Conservation (phyloP, 2,888 invertebrate genomes). For the Drosophila crucigera region DNA sequence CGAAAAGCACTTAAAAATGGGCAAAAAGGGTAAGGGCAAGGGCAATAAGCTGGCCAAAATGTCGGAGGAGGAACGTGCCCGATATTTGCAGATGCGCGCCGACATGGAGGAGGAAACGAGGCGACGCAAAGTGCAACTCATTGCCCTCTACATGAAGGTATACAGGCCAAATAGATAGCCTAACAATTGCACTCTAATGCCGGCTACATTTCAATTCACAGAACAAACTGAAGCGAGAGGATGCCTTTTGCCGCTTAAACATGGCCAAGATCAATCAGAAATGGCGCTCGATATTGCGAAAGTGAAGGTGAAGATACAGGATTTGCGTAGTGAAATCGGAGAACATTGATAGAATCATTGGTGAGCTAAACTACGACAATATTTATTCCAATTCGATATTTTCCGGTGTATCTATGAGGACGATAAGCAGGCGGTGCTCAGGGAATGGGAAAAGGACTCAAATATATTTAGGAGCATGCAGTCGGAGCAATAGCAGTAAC, state of each 20-base stretch:
- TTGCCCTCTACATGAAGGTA: slow-evolving; percentile 93
- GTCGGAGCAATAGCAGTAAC: slow-evolving; percentile 87
- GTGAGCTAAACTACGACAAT: slow-evolving; percentile 85
- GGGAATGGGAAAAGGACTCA: slow-evolving; percentile 87
- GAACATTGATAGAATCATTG: slow-evolving; percentile 89
- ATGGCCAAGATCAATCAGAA: slow-evolving; percentile 94
- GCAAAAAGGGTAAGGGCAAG: slow-evolving; percentile 90
- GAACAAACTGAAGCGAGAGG: slow-evolving; percentile 94
- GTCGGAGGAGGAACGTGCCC: slow-evolving; percentile 93
- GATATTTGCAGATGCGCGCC: slow-evolving; percentile 93
- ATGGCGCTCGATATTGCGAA: slow-evolving; percentile 92
- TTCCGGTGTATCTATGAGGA: slow-evolving; percentile 87
- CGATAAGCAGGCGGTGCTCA: slow-evolving; percentile 87
- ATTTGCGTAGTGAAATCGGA: slow-evolving; percentile 90
- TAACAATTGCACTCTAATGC: not conserved
- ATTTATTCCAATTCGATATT: not conserved
- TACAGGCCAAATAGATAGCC: not conserved
- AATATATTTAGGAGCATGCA: slow-evolving; percentile 86
- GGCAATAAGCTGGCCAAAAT: slow-evolving; percentile 92
- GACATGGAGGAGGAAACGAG: slow-evolving; percentile 93
- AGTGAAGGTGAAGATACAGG: slow-evolving; percentile 91
- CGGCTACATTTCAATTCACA: slow-evolving; percentile 82
- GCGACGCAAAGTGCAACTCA: slow-evolving; percentile 91
- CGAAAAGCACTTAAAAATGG: slow-evolving; percentile 75
- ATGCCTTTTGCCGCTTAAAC: slow-evolving; percentile 91